These are phyloP conservation scores for Calephelis perditalis DNA, from an alignment of 2,888 invertebrate species.

Conservation along the genomic window DNA sequence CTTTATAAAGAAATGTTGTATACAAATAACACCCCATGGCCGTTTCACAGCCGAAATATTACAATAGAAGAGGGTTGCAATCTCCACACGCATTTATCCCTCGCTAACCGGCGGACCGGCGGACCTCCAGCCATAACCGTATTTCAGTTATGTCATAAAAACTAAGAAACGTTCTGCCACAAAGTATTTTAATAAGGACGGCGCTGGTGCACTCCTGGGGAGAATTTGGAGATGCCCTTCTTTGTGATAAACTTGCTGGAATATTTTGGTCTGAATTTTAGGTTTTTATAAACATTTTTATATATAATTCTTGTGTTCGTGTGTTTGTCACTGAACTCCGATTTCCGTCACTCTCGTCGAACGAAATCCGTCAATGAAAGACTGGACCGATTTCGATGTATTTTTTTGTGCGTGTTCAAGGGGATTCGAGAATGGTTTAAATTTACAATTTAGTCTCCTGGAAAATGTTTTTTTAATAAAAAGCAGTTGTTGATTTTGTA, in stretches of 20 bases:
- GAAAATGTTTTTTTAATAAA: too few relatives aligned
- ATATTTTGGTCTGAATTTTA: not conserved
- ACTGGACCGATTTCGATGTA: too few relatives aligned
- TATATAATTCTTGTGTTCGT: too few relatives aligned
- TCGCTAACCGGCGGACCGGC: constrained; percentile 40
- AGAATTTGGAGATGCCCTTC: constrained; percentile 15
- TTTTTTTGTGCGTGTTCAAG: too few relatives aligned
- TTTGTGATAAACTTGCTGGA: not conserved
- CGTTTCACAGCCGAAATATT: constrained; percentile 35
- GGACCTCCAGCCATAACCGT: constrained; percentile 57
- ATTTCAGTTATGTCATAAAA: constrained; percentile 66
- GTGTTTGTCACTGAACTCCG: too few relatives aligned
- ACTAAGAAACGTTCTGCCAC: constrained; percentile 59
- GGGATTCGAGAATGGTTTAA: too few relatives aligned
- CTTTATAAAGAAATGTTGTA: constrained; percentile 14
- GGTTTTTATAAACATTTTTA: too few relatives aligned
- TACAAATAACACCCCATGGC: constrained; percentile 27
- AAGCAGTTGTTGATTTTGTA: too few relatives aligned
- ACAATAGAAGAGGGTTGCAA: constrained; percentile 56
- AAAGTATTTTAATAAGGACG: constrained; percentile 52
- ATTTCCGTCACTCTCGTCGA: too few relatives aligned
- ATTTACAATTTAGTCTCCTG: too few relatives aligned
- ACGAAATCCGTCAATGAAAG: too few relatives aligned
- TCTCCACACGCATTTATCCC: constrained; percentile 46
- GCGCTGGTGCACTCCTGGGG: constrained; percentile 22